Conservation (phyloP, 2,888 invertebrate genomes). For the Heliconius ismenius region DNA sequence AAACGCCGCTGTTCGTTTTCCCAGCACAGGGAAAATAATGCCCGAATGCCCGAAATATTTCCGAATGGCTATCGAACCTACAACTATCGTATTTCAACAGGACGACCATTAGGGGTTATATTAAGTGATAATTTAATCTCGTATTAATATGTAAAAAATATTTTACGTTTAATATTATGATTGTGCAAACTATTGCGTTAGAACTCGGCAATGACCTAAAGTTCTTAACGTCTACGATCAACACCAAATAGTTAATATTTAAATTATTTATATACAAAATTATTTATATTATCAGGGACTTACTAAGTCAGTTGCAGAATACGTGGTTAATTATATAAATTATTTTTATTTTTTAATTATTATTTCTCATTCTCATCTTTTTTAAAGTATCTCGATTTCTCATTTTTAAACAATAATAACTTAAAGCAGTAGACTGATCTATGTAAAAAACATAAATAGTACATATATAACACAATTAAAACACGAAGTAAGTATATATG, state of each 20-base stretch:
- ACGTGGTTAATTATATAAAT: too few species aligned
- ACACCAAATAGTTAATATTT: slow-evolving; percentile 32
- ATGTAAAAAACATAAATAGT: background rate
- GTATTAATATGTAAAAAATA: background rate
- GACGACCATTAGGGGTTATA: background rate
- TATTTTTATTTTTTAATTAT: too few species aligned
- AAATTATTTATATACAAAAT: slow-evolving; percentile 15
- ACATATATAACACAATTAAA: background rate
- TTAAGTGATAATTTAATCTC: background rate
- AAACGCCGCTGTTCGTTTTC: background rate
- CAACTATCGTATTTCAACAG: background rate
- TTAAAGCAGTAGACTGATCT: background rate
- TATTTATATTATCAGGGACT: slow-evolving; percentile 23
- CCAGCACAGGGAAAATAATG: background rate
- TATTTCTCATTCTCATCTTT: too few species aligned
- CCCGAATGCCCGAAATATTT: background rate
- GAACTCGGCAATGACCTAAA: slow-evolving; percentile 48
- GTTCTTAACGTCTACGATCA: slow-evolving; percentile 22
- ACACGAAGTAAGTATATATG: background rate
- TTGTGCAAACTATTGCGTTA: slow-evolving; percentile 44
- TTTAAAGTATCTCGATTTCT: too few species aligned
- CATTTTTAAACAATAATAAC: background rate
- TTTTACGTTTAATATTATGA: slow-evolving; percentile 26
- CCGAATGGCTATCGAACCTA: background rate
- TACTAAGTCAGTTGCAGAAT: slow-evolving; percentile 1